phyloP scores from a whole-genome alignment of 2,888 invertebrate genomes.

The Erebia palarica region DNA sequence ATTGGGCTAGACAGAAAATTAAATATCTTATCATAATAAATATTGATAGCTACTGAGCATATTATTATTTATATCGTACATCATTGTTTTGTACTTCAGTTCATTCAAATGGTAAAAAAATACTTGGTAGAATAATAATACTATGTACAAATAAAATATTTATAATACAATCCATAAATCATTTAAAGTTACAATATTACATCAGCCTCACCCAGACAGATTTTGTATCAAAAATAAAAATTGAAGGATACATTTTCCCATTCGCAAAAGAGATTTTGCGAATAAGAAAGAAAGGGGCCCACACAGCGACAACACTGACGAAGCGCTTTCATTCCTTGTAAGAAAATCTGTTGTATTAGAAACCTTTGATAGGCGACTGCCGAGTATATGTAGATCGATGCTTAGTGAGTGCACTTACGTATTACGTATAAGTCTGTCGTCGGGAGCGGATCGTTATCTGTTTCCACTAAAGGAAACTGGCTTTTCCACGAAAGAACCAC shows the following conservation, averaged over 20 bases:
- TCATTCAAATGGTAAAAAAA: neutral
- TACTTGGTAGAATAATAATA: neutral
- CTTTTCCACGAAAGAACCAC: constrained; percentile 78
- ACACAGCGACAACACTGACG: constrained; percentile 38
- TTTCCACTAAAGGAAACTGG: constrained; percentile 82
- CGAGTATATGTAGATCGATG: constrained; percentile 72
- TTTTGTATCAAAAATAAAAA: constrained; percentile 17
- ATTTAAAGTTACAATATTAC: neutral
- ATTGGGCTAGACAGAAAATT: too few species aligned
- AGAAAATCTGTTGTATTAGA: constrained; percentile 66
- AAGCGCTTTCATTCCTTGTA: constrained; percentile 56
- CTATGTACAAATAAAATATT: neutral
- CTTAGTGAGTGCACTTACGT: constrained; percentile 77
- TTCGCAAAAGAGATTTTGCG: neutral
- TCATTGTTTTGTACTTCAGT: too few species aligned
- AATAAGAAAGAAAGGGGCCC: constrained; percentile 27
- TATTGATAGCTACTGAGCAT: too few species aligned
- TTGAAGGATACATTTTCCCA: constrained; percentile 15
- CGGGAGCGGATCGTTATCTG: constrained; percentile 81
- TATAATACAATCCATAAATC: neutral
- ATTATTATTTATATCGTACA: too few species aligned
- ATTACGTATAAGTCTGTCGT: constrained; percentile 67
- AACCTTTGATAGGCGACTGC: constrained; percentile 65
- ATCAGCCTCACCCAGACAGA: constrained; percentile 2
- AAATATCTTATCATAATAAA: too few species aligned